phyloP scores from a whole-genome alignment of 2,888 invertebrate genomes.

The Epinotia bilunana region DNA sequence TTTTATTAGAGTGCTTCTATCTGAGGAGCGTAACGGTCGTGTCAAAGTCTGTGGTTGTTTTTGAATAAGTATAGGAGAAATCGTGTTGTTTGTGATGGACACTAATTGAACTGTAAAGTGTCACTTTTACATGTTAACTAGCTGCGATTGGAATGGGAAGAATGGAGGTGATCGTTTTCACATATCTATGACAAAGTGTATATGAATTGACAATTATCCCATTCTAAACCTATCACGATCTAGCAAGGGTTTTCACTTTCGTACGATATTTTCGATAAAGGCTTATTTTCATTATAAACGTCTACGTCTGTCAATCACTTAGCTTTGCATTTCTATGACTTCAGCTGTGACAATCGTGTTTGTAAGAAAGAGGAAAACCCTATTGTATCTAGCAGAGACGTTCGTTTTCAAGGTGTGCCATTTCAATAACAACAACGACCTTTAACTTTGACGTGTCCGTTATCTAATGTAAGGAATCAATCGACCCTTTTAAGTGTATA shows the following conservation, averaged over 20 bases:
- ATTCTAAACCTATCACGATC: too few relatives aligned
- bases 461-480: constrained; percentile 4
- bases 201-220: too few relatives aligned
- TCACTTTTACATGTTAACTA: too few relatives aligned
- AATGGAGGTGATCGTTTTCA: neutral
- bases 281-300: too few relatives aligned
- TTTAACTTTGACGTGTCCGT: constrained; percentile 12
- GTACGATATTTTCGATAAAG: too few relatives aligned
- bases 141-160: too few relatives aligned
- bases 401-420: neutral
- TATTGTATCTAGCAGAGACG: neutral
- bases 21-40: neutral
- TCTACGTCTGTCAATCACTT: neutral
- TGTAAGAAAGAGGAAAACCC: neutral
- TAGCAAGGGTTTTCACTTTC: too few relatives aligned
- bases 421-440: neutral
- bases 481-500: constrained; percentile 24
- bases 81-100: too few relatives aligned
- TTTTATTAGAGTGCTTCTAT: constrained; percentile 14
- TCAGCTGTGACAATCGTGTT: neutral
- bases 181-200: neutral
- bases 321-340: neutral
- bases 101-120: too few relatives aligned
- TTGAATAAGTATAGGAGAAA: neutral
- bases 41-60: constrained; percentile 5